Percentiles rank a stretch among this genome's conserved stretches.
Evolutionary conservation across 2,113 vertebrate genomes (phyloP).

Genomic region (Peucedramus taeniatus): DNA sequence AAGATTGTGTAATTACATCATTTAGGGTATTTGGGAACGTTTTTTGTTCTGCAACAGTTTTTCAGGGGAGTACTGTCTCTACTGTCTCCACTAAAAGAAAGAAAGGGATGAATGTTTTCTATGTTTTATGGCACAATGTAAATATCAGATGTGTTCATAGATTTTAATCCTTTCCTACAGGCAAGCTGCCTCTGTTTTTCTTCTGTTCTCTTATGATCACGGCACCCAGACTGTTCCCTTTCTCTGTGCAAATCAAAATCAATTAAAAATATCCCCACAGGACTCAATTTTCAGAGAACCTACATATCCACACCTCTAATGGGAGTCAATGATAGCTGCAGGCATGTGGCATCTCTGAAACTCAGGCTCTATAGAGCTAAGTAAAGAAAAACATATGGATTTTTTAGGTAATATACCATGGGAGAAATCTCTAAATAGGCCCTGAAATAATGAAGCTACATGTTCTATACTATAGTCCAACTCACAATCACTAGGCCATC

Average conservation of each 20-base stretch:
- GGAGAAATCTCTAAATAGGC: conserved; percentile 66
- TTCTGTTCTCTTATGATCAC: conserved; percentile 6
- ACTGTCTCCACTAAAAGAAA: background rate
- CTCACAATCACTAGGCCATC: conserved; percentile 57
- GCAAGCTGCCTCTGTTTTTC: background rate
- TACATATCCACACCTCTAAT: conserved; percentile 36
- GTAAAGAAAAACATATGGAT: conserved; percentile 63
- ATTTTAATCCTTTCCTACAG: background rate
- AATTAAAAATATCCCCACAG: conserved; percentile 36
- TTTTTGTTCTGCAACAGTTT: background rate
- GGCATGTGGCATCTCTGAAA: conserved; percentile 34
- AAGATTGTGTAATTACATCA: background rate
- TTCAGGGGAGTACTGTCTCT: background rate
- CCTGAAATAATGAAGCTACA: conserved; percentile 65
- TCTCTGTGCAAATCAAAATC: conserved; percentile 50
- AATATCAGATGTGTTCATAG: background rate
- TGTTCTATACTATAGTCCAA: conserved; percentile 58
- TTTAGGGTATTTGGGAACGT: background rate
- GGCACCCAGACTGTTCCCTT: conserved; percentile 37
- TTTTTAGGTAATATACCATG: conserved; percentile 64
- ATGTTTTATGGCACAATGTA: background rate
- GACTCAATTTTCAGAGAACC: conserved; percentile 17
- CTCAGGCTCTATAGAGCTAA: conserved; percentile 9
- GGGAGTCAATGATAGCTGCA: conserved; percentile 46
- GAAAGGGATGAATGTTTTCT: background rate